Base-by-base conservation (phyloP, 2,797 vertebrate genomes). In the Tapera naevia region DNA sequence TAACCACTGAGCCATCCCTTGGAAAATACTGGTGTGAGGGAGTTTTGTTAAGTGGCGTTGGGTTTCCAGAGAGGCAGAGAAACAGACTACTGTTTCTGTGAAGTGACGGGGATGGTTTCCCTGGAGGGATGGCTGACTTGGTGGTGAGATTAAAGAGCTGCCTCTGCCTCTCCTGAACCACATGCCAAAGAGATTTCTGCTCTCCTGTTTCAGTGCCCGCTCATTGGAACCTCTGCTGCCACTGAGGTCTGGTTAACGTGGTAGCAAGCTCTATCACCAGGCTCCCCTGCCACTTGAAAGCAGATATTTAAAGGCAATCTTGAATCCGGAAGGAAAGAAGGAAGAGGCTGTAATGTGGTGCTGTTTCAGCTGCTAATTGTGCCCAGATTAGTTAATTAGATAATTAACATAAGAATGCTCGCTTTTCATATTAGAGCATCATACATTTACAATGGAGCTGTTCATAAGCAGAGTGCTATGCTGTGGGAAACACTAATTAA, bases 401-500 rank as follows among this genome's bases (percentile, higher is more conserved):
- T 95, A 96, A 96, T 97, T 97, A 96, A 88, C 90, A 97, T 96
- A 96, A 96, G 92, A 97, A 95, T 97, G 64, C 79, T 93, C 83
- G 94, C 89, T 97, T 97, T 97, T 95, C 88, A 91, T 96, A 97
- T 95, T 96, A 94, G 81, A 85, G 95, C 50, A 96, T 93, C 92
- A 80, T 95, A 85, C 94, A 91, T 96, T 96, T 95, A 97, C 96
- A 97, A 95, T 83, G 93, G 93, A 94, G 87, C 81, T 96, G 75
- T 95, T 97, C 93, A 94, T 93, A 96, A 95, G 78, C 69, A 96
- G 80, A 91, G 92, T 83, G 74, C 73, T 91, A 93, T 96, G 90
- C 93, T 93, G 91, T 96, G 91, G 93, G 88, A 97, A 97, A 94
- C 96, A 92, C 88, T 97, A 97, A 97, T 97, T 97, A 96, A 96